Conservation (phyloP, 2,888 invertebrate species). For the Patella depressa region DNA sequence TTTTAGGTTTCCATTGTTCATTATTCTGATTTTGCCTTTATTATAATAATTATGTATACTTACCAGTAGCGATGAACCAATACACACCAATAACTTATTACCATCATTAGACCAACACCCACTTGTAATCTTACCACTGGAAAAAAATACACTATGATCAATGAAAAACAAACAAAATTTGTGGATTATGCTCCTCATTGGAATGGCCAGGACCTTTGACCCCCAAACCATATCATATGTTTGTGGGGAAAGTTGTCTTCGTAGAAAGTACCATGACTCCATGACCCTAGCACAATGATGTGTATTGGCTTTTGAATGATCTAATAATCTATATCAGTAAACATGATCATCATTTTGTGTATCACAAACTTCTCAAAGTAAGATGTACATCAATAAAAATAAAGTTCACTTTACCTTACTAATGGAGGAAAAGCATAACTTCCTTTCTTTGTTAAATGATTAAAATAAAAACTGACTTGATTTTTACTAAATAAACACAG, state of each 20-base stretch:
- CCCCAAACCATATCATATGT: too few species aligned
- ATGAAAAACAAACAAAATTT: not conserved
- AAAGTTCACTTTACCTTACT: constrained; percentile 49
- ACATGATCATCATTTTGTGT: too few species aligned
- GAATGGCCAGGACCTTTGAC: too few species aligned
- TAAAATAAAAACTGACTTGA: constrained; percentile 65
- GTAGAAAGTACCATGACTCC: too few species aligned
- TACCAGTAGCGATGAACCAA: constrained; percentile 59
- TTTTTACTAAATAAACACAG: constrained; percentile 62
- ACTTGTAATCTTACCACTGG: constrained; percentile 61
- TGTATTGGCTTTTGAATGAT: too few species aligned
- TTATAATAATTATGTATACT: constrained; percentile 19
- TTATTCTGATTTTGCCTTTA: not conserved
- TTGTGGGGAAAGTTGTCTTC: too few species aligned
- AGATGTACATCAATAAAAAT: too few species aligned
- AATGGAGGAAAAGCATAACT: constrained; percentile 62
- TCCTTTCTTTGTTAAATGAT: constrained; percentile 58
- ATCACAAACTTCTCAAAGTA: too few species aligned
- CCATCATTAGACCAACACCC: constrained; percentile 66
- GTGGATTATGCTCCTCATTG: too few species aligned
- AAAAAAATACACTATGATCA: constrained; percentile 22
- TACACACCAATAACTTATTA: constrained; percentile 55
- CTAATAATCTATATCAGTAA: too few species aligned
- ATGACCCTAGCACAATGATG: too few species aligned
- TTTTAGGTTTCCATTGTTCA: not conserved